Evolutionary conservation across 2,113 vertebrate species (phyloP), one percentile per base, ranked within the genome.

Genomic region (Aphyosemion australe): DNA sequence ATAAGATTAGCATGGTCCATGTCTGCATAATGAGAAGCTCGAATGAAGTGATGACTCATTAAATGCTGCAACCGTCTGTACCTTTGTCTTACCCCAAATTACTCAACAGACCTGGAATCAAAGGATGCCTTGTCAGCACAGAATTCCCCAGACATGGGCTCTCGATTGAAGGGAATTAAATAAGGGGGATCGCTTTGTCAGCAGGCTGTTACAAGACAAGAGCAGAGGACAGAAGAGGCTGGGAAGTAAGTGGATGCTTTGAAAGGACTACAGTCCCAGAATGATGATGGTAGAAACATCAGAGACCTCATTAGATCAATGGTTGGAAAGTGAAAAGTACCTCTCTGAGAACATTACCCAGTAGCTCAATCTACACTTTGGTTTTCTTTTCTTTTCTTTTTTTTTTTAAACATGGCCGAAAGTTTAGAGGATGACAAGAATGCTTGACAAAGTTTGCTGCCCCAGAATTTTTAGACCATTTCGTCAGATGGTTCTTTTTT

Each of bases 61-160:
- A 62, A 73, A 62, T 62, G 15, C 62, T 61, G 57, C 42, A 45
- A 75, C 68, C 63, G 61, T 72, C 15, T 72, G 61, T 74, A 61
- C 55, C 62, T 81, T 74, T 74, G 43, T 56, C 50, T 72, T 61
- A 60, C 79, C 61, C 57, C 51, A 61, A 73, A 72, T 81, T 68
- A 82, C 65, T 73, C 45, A 86, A 73, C 84, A 91, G 87, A 76
- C 60, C 74, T 85, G 70, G 84, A 91, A 88, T 90, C 77, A 89
- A 88, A 83, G 70, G 70, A 84, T 78, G 74, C 87, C 86, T 84
- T 82, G 74, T 89, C 86, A 88, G 86, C 85, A 85, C 51, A 78
- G 80, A 82, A 82, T 78, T 87, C 83, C 75, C 82, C 65, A 84
- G 79, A 80, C 82, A 79, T 71, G 74, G 64, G 46, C 58, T 61